Base-by-base conservation (phyloP, 2,113 vertebrate species). In the Dascyllus trimaculatus region DNA sequence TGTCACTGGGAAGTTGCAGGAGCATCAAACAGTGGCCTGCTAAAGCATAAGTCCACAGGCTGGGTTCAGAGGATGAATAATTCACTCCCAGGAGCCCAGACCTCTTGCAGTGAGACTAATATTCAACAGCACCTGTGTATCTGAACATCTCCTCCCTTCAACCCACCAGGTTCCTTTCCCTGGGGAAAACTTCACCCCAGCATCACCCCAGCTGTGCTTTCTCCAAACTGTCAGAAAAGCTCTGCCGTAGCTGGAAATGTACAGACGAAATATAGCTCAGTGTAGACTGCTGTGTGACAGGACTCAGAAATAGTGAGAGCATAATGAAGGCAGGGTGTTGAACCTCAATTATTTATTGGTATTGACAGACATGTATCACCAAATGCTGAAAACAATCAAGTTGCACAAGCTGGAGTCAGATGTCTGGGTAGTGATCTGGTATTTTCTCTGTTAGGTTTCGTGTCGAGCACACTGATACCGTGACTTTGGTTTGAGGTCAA, bases 81-180 rank as follows among this genome's bases (percentile, higher is more conserved):
- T 91, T 93, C 82, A 91, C 83, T 87, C 75, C 81, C 79, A 22
- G 22, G 86, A 86, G 87, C 69, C 80, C 79, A 69, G 80, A 76
- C 73, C 85, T 80, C 66, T 83, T 78, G 68, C 74, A 56, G 60
- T 67, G 82, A 87, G 74, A 86, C 88, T 85, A 84, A 92, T 89
- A 92, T 92, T 90, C 85, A 92, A 26, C 88, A 89, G 77, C 77
- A 88, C 86, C 88, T 89, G 87, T 82, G 81, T 77, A 80, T 82
- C 78, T 86, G 79, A 81, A 88, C 79, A 45, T 56, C 84, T 25
- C 29, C 53, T 73, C 32, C 60, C 73, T 68, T 78, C 82, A 79
- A 72, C 80, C 74, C 57, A 70, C 60, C 70, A 73, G 76, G 40
- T 81, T 77, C 75, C 66, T 85, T 38, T 80, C 70, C 69, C 80